Evolutionary conservation across 2,888 invertebrate genomes (phyloP), one percentile per base, ranked within the genome.

Genomic region (Hylaea fasciaria): DNA sequence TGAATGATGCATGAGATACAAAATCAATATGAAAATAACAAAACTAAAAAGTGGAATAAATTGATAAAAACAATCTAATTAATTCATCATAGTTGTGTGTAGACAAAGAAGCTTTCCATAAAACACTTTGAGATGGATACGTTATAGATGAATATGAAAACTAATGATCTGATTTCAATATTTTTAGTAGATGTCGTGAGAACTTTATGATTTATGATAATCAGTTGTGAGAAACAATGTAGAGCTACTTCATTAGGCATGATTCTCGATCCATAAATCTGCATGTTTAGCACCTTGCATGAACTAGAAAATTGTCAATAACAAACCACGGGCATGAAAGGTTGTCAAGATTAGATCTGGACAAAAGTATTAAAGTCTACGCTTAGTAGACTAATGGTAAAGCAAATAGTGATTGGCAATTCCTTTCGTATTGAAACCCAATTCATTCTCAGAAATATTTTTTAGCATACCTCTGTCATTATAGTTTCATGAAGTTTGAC

Each of bases 221-320:
- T 83, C 70, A 69, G 65, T 67, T 71, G 71, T 62, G 68, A 71
- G 73, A 80, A 80, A 85, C 83, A 85, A 84, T 86, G 77, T 81
- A 82, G 78, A 77, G 82, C 84, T 84, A 82, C 83, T 87, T 87
- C 83, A 90, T 90, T 88, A 89, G 80, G 80, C 80, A 87, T 86
- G 86, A 80, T 85, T 87, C 84, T 87, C 85, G 84, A 80, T 86
- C 86, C 89, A 91, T 90, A 88, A 87, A 89, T 91, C 80, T 88
- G 66, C 82, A 86, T 86, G 77, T 77, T 82, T 77, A 85, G 81
- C 81, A 85, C 78, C 78, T 63, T 47, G 17, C 56, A 63, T 65
- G 62, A 52, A 54, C 61, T 66, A 55, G 41, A 39, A 57, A 64
- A 57, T 48, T 57, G 52, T 49, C 56, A 57, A 63, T 66, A 65